These are phyloP conservation scores for Acleris literana DNA, from an alignment of 2,888 invertebrate genomes.

Conservation along the genomic window DNA sequence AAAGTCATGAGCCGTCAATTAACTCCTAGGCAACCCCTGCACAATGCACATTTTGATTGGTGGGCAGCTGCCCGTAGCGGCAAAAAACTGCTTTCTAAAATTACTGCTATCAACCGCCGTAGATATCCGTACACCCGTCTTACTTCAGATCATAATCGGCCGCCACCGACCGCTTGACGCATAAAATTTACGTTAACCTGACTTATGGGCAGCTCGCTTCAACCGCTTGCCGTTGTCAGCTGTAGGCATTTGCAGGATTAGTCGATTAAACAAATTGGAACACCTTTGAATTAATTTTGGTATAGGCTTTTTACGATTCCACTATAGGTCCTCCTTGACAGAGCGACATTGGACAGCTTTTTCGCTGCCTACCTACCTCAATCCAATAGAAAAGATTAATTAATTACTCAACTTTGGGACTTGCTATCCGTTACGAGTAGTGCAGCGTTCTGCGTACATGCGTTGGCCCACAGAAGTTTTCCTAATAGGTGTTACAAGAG, in stretches of 20 bases:
- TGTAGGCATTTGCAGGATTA: slow-evolving; percentile 13
- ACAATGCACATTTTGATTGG: slow-evolving; percentile 76
- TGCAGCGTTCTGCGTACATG: no score
- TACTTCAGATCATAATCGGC: slow-evolving; percentile 67
- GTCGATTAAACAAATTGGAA: neutral
- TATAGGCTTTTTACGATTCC: neutral
- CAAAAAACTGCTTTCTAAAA: slow-evolving; percentile 79
- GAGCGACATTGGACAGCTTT: no score
- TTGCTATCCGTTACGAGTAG: no score
- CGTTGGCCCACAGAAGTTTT: no score
- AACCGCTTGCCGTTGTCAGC: slow-evolving; percentile 6
- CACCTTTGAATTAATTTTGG: neutral
- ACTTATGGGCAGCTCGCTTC: slow-evolving; percentile 37
- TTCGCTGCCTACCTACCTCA: no score
- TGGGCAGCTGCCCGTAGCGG: slow-evolving; percentile 74
- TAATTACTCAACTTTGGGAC: no score
- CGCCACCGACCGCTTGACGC: slow-evolving; percentile 61
- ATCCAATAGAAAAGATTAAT: no score
- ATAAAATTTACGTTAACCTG: slow-evolving; percentile 58
- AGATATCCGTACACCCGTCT: slow-evolving; percentile 64
- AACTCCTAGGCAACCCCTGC: slow-evolving; percentile 63
- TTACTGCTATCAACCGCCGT: slow-evolving; percentile 67
- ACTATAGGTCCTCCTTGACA: no score
- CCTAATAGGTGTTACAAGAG: no score
- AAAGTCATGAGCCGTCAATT: slow-evolving; percentile 70